These are phyloP conservation scores for Acronicta alni DNA, from an alignment of 2,888 invertebrate genomes.

Conservation along the genomic window DNA sequence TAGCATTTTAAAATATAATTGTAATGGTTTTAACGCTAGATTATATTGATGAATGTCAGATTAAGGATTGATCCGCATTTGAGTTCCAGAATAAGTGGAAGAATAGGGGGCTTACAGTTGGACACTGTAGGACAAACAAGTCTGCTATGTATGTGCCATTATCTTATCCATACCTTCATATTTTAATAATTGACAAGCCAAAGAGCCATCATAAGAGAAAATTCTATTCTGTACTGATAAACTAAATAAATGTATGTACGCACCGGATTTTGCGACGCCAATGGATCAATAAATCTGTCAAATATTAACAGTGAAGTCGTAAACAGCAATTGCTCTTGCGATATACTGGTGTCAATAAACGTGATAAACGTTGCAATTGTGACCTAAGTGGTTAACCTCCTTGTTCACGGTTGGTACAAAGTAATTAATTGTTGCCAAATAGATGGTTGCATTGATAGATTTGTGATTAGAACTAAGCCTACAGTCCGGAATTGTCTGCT, in stretches of 20 bases:
- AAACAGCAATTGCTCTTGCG: slow-evolving; percentile 15
- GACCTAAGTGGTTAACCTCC: slow-evolving; percentile 5
- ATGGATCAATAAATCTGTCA: slow-evolving; percentile 17
- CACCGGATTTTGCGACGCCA: slow-evolving; percentile 4
- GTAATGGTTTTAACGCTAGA: neutral
- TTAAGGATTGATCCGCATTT: neutral
- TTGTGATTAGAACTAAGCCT: neutral
- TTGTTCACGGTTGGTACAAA: slow-evolving; percentile 1
- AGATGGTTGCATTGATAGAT: neutral
- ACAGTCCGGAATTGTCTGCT: too few species aligned
- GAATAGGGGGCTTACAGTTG: too few species aligned
- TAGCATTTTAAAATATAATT: neutral
- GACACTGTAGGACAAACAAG: too few species aligned
- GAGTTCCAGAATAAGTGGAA: too few species aligned
- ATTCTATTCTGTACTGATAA: neutral
- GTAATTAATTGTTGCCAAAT: neutral
- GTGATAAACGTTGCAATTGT: slow-evolving; percentile 34
- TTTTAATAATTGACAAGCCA: too few species aligned
- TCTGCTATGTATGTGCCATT: too few species aligned
- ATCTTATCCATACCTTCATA: too few species aligned
- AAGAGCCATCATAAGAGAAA: too few species aligned
- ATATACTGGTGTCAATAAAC: slow-evolving; percentile 21
- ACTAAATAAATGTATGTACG: neutral
- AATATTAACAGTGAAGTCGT: slow-evolving; percentile 9
- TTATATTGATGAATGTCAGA: neutral